Evolutionary conservation across 2,113 vertebrate species (phyloP), one percentile per base, ranked within the genome.

Genomic region (Sitta europaea): DNA sequence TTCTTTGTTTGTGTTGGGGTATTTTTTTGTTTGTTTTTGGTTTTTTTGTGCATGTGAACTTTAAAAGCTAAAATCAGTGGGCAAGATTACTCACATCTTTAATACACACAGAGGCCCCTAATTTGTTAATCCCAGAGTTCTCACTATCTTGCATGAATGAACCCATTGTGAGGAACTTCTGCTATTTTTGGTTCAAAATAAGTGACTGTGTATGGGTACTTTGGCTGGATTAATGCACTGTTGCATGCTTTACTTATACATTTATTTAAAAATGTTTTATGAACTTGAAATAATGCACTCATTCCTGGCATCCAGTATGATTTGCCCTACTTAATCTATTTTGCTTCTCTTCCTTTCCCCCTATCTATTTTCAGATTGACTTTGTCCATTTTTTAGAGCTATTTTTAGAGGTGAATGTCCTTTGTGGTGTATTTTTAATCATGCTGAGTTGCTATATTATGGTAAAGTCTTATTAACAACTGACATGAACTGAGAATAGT

Each of bases 371-470:
- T 92, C 65, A 91, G 84, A 87, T 91, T 91, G 91, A 91, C 84
- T 95, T 95, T 92, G 80, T 82, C 61, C 54, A 68, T 78, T 91
- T 75, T 90, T 92, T 88, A 47, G 8, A 55, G 76, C 73, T 91
- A 61, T 91, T 96, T 96, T 95, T 92, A 95, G 95, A 95, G 29
- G 27, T 50, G 57, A 58, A 57, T 85, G 91, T 94, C 83, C 59
- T 92, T 97, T 94, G 92, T 92, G 79, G 77, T 91, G 42, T 91
- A 95, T 94, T 95, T 96, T 97, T 91, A 96, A 91, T 92, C 77
- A 75, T 85, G 87, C 93, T 86, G 94, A 96, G 50, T 95, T 91
- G 73, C 80, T 92, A 35, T 74, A 90, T 94, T 96, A 85, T 91
- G 81, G 93, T 91, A 92, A 95, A 95, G 53, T 88, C 87, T 91